phyloP scores from a whole-genome alignment of 2,113 vertebrate genomes.

The Laterallus jamaicensis region DNA sequence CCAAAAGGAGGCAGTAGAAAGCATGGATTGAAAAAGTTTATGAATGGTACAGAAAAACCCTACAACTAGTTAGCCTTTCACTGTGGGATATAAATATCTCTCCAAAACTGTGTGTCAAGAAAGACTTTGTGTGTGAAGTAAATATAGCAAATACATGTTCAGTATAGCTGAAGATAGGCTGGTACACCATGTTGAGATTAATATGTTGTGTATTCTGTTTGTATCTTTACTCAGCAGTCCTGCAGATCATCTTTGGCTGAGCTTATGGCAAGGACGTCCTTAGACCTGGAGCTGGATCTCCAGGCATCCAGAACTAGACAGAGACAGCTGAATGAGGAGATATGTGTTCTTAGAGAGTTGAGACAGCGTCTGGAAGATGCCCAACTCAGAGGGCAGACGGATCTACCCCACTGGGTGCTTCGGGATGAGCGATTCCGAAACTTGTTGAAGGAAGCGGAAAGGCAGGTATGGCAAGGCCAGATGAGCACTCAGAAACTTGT shows the following conservation, averaged over 20 bases:
- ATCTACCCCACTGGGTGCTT: slow-evolving; percentile 91
- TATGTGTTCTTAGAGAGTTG: slow-evolving; percentile 87
- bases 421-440: slow-evolving; percentile 90
- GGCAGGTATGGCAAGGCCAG: slow-evolving; percentile 81
- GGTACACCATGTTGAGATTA: not conserved
- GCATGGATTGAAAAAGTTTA: not conserved
- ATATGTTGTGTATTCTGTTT: not conserved
- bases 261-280: slow-evolving; percentile 92
- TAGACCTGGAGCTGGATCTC: slow-evolving; percentile 99
- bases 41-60: not conserved
- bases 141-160: not conserved
- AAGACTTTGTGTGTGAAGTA: not conserved
- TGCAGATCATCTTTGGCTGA: slow-evolving; percentile 91
- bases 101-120: not conserved
- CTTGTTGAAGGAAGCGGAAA: slow-evolving; percentile 92
- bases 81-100: not conserved
- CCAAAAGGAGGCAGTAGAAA: not conserved
- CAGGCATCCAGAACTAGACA: slow-evolving; percentile 96
- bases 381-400: slow-evolving; percentile 79
- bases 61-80: not conserved
- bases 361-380: slow-evolving; percentile 93
- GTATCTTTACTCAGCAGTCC: slow-evolving; percentile 78
- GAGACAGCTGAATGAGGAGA: slow-evolving; percentile 94
- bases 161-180: not conserved
- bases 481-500: not conserved